Conservation (phyloP, 1,140 invertebrate species). For the Anastatus disparis region DNA sequence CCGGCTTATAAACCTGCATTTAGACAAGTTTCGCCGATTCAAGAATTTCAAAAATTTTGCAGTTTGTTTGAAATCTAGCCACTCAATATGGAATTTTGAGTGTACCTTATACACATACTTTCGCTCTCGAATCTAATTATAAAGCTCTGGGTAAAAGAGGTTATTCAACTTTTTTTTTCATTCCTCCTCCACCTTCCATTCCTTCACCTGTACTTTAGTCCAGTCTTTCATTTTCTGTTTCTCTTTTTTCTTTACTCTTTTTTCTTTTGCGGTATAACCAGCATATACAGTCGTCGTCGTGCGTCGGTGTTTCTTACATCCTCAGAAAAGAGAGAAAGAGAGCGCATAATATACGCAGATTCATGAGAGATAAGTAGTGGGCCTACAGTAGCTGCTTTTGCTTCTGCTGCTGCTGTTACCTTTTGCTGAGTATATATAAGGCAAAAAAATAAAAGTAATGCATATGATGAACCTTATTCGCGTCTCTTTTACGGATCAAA, state of each 20-base stretch:
- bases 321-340: neutral
- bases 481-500: constrained; percentile 46
- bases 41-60: constrained; percentile 19
- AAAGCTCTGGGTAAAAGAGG: neutral
- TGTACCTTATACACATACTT: constrained; percentile 4
- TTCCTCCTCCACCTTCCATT: neutral
- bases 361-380: constrained; percentile 58
- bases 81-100: neutral
- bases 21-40: neutral
- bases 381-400: too few relatives aligned
- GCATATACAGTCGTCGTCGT: constrained; percentile 32
- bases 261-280: neutral
- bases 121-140: constrained; percentile 20
- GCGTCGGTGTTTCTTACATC: constrained; percentile 32
- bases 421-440: too few relatives aligned
- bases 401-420: too few relatives aligned
- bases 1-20: neutral
- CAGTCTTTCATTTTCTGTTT: neutral
- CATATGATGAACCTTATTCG: constrained; percentile 59
- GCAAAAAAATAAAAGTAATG: too few relatives aligned
- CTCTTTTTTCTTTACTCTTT: too few relatives aligned
- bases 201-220: neutral
- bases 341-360: constrained; percentile 47
- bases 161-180: constrained; percentile 15
- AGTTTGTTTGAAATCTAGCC: constrained; percentile 7